Evolutionary conservation across 2,113 vertebrate genomes (phyloP).

Genomic region (Hylia prasina): DNA sequence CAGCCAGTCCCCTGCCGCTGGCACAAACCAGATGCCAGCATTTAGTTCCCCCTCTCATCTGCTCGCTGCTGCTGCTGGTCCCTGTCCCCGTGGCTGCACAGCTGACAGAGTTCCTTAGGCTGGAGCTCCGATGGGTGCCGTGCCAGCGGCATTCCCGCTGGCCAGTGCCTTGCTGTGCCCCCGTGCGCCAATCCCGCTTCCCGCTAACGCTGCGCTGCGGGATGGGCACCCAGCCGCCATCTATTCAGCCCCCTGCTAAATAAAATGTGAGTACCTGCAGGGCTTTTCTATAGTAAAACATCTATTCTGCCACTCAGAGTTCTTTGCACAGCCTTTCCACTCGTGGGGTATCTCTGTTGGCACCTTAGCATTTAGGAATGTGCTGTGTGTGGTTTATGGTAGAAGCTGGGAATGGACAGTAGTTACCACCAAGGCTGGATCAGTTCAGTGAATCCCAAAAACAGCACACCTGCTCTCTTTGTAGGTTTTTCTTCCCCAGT

Average conservation of each 20-base stretch:
- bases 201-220: not conserved
- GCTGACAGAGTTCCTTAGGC: not conserved
- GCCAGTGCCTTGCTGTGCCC: not conserved
- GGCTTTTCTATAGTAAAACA: not conserved
- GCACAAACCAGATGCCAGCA: not conserved
- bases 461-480: not conserved
- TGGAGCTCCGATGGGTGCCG: not conserved
- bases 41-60: not conserved
- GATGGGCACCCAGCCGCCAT: too few relatives aligned
- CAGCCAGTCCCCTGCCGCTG: fast-evolving
- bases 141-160: not conserved
- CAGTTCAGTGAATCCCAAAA: not conserved
- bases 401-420: not conserved
- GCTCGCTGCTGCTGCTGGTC: not conserved
- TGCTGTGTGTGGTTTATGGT: not conserved
- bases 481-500: not conserved
- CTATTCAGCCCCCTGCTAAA: too few relatives aligned
- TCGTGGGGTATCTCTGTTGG: not conserved
- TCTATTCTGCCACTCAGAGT: not conserved
- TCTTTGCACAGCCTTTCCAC: not conserved
- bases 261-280: not conserved
- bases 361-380: not conserved
- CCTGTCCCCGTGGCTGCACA: not conserved
- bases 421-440: not conserved
- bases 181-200: not conserved